Percentiles rank a stretch among this genome's conserved stretches.
Evolutionary conservation across 2,888 invertebrate genomes (phyloP).

Genomic region (Thymelicus acteon): DNA sequence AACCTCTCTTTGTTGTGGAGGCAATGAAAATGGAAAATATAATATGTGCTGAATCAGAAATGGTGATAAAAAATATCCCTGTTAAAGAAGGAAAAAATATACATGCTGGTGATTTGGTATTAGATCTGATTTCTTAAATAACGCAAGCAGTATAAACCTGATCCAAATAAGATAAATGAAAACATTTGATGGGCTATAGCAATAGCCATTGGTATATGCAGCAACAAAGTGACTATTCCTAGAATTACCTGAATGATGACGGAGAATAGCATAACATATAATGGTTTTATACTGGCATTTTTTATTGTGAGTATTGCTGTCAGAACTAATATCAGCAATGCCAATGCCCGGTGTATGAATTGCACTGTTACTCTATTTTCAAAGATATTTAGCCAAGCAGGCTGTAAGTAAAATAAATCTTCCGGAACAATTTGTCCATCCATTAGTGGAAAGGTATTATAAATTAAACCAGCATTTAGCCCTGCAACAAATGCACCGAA

Average conservation of each 20-base stretch:
- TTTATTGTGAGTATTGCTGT: constrained; percentile 26
- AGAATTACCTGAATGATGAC: constrained; percentile 25
- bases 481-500: constrained; percentile 26
- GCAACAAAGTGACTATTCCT: constrained; percentile 23
- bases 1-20: constrained; percentile 24
- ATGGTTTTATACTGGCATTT: constrained; percentile 23
- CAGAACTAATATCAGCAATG: constrained; percentile 26
- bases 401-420: constrained; percentile 26
- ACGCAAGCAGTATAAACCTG: constrained; percentile 21
- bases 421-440: constrained; percentile 25
- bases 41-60: constrained; percentile 26
- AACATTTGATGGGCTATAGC: constrained; percentile 26
- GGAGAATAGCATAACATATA: constrained; percentile 24
- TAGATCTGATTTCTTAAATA: constrained; percentile 26
- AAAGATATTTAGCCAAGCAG: constrained; percentile 26
- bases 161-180: constrained; percentile 26
- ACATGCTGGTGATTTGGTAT: constrained; percentile 26
- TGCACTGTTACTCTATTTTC: constrained; percentile 26
- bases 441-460: constrained; percentile 26
- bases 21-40: constrained; percentile 26
- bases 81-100: constrained; percentile 26
- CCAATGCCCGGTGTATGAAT: constrained; percentile 26
- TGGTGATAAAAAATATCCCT: constrained; percentile 26
- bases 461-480: constrained; percentile 26
- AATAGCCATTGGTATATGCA: constrained; percentile 25